phyloP scores from a whole-genome alignment of 2,113 vertebrate genomes.

The Progne subis region DNA sequence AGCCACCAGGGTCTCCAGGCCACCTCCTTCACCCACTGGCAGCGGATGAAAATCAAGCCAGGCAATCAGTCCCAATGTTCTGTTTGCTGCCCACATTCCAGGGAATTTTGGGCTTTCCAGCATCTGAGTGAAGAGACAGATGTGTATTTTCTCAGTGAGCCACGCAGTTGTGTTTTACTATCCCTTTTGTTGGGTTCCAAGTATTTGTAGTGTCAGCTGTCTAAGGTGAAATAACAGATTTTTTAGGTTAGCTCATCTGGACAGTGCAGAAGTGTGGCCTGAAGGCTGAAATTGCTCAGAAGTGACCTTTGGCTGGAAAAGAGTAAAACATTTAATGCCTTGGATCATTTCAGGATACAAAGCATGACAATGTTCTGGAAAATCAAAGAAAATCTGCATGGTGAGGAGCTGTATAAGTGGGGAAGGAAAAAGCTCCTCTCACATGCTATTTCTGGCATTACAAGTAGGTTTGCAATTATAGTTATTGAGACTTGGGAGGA shows the following conservation, averaged over 20 bases:
- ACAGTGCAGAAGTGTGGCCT: neutral
- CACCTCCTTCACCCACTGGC: neutral
- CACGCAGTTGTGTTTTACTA: neutral
- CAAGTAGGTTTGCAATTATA: neutral
- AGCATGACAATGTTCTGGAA: neutral
- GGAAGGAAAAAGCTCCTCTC: neutral
- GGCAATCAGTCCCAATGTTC: fast-evolving
- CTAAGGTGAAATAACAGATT: neutral
- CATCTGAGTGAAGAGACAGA: neutral
- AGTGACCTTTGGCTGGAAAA: neutral
- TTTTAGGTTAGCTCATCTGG: neutral
- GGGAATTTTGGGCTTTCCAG: neutral
- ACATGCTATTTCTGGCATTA: neutral
- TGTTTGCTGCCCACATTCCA: neutral
- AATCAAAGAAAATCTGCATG: neutral
- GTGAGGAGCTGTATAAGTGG: neutral
- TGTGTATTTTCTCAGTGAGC: neutral
- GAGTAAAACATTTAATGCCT: neutral
- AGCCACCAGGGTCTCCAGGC: neutral
- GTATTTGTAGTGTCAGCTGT: neutral
- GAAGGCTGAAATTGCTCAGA: neutral
- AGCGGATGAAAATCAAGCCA: too few species aligned
- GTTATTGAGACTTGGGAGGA: neutral
- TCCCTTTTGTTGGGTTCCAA: neutral
- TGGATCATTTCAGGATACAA: neutral